Evolutionary conservation across 2,113 vertebrate species (phyloP), one percentile per base, ranked within the genome.

Genomic region (Oophaga pumilio): DNA sequence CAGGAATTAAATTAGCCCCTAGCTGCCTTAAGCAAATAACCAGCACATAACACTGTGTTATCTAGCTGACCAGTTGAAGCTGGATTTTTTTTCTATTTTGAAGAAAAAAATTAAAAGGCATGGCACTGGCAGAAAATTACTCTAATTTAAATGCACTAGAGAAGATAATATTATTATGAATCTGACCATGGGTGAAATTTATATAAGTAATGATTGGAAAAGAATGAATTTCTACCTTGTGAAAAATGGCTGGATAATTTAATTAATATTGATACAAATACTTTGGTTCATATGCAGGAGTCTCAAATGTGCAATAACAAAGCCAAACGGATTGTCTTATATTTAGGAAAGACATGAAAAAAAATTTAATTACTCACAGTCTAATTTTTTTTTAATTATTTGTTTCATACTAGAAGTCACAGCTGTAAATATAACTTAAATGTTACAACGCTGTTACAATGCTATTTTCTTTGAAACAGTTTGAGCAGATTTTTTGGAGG

Each of bases 151-250:
- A 93, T 93, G 90, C 92, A 94, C 92, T 91, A 92, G 90, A 95
- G 94, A 93, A 95, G 93, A 95, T 95, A 94, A 94, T 93, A 95
- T 95, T 94, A 95, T 94, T 93, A 95, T 94, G 93, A 94, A 95
- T 93, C 92, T 94, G 91, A 93, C 93, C 93, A 95, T 94, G 94
- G 93, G 93, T 96, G 94, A 96, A 96, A 96, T 95, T 95, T 95
- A 95, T 95, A 93, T 95, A 95, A 94, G 92, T 92, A 94, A 92
- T 92, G 93, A 94, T 92, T 93, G 92, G 92, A 93, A 90, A 93
- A 93, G 92, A 66, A 92, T 93, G 91, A 93, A 89, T 94, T 94
- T 94, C 90, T 89, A 93, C 91, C 88, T 91, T 93, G 91, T 89
- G 92, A 94, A 95, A 92, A 0, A 90, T 93, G 90, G 93, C 90